Percentiles rank a stretch among this genome's conserved stretches.
Evolutionary conservation across 1,140 invertebrate species (phyloP).

Genomic region (Brachionus paranguensis): DNA sequence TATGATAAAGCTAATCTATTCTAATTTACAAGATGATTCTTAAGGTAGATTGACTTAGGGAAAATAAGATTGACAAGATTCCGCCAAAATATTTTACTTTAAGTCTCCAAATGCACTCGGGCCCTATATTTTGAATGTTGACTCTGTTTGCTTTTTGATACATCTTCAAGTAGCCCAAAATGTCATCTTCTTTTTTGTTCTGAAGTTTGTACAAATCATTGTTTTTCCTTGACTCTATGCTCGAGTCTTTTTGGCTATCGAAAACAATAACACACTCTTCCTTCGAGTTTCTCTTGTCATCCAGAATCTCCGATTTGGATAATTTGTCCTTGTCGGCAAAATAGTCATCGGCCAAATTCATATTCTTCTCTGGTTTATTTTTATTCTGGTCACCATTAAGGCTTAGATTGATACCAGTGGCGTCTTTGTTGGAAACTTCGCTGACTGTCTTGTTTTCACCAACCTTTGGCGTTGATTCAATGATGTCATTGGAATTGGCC

Average conservation of each 20-base stretch:
- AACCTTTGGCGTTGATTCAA: slow-evolving; percentile 10
- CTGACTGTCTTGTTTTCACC: slow-evolving; percentile 17
- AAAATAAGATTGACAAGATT: too few relatives aligned
- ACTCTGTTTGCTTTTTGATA: slow-evolving; percentile 13
- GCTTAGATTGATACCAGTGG: neutral
- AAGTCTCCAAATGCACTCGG: neutral
- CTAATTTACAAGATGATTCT: too few relatives aligned
- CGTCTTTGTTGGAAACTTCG: neutral
- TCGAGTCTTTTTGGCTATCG: neutral
- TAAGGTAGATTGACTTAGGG: too few relatives aligned
- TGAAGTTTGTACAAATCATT: neutral
- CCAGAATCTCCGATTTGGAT: neutral
- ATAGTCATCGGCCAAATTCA: slow-evolving; percentile 6
- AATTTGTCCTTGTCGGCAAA: neutral
- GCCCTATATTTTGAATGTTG: neutral
- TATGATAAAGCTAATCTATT: too few relatives aligned
- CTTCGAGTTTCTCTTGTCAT: neutral
- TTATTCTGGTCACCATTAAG: neutral
- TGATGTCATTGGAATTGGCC: neutral
- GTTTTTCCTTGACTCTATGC: neutral
- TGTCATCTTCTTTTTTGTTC: neutral
- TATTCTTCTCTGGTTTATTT: neutral
- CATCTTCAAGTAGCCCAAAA: slow-evolving; percentile 29
- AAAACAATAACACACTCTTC: neutral
- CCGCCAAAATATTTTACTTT: neutral